Conservation (phyloP, 2,797 vertebrate genomes). For the Orientallactaga sibirica region DNA sequence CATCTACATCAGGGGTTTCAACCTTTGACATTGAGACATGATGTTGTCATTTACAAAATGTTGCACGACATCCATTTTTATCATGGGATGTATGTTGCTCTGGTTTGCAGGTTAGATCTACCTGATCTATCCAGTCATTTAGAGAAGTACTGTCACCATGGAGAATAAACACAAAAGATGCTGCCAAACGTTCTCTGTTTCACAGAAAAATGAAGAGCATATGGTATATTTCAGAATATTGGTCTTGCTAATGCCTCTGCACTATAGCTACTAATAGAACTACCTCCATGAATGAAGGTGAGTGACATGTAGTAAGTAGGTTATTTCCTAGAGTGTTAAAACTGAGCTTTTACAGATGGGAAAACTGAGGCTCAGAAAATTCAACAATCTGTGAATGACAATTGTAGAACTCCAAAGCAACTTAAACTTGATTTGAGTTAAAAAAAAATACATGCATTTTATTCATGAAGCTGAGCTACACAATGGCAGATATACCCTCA, state of each 20-base stretch:
- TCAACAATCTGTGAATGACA: background rate
- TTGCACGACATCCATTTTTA: too few relatives aligned
- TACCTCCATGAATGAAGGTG: background rate
- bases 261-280: slow-evolving; percentile 24
- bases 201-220: background rate
- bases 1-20: too few relatives aligned
- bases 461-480: background rate
- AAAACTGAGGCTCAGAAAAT: slow-evolving; percentile 30
- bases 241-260: background rate
- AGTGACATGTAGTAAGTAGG: background rate
- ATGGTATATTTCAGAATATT: slow-evolving; percentile 8
- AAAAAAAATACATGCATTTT: background rate
- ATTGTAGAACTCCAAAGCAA: background rate
- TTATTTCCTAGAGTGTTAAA: slow-evolving; percentile 16
- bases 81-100: too few relatives aligned
- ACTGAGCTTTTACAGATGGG: background rate
- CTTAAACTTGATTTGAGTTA: background rate
- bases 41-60: too few relatives aligned
- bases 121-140: background rate
- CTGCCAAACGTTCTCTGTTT: background rate
- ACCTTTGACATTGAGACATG: too few relatives aligned
- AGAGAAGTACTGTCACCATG: background rate
- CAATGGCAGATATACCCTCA: background rate
- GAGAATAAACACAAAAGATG: background rate
- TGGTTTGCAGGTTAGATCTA: too few relatives aligned